Conservation (phyloP, 92 coral and sea anemone genomes). For the Epizoanthus fatuus region DNA sequence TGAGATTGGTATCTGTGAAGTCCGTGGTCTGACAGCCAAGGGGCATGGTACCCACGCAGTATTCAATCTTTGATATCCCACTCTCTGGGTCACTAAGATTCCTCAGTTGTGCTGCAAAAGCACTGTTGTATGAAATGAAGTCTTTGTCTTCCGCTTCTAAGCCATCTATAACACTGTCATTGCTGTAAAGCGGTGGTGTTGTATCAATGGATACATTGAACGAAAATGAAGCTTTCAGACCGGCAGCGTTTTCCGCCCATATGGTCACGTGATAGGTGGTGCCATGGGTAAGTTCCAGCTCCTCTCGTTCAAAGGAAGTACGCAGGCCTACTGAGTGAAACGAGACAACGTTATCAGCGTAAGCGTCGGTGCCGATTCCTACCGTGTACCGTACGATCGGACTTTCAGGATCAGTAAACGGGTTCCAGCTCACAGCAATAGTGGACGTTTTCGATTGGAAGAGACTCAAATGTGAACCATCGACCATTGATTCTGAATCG, state of each 20-base stretch:
- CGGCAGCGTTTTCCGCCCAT: constrained; percentile 80
- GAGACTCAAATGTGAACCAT: constrained; percentile 52
- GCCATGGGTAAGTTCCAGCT: constrained; percentile 69
- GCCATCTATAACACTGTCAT: constrained; percentile 84
- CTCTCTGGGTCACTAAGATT: constrained; percentile 80
- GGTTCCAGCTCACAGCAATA: constrained; percentile 74
- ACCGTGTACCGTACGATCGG: constrained; percentile 65
- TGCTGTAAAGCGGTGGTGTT: constrained; percentile 71
- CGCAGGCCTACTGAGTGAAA: constrained; percentile 66
- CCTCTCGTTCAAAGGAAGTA: constrained; percentile 47
- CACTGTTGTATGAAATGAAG: constrained; percentile 56
- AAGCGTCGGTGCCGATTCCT: constrained; percentile 74
- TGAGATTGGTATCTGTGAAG: constrained; percentile 50
- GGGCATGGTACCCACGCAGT: constrained; percentile 84
- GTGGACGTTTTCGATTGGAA: constrained; percentile 63
- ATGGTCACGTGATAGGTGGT: constrained; percentile 75
- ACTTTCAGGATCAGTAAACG: constrained; percentile 81
- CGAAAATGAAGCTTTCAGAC: constrained; percentile 59
- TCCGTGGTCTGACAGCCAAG: constrained; percentile 72
- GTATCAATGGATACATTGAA: constrained; percentile 65
- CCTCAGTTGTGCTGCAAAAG: constrained; percentile 80
- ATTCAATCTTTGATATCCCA: constrained; percentile 63
- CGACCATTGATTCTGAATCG: constrained; percentile 39
- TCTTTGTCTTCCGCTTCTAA: constrained; percentile 66
- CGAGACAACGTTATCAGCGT: constrained; percentile 62